A percentile compares a stretch with the other conserved stretches of the same genome.
These are phyloP conservation scores for Brachionus asplanchnoidis DNA, from an alignment of 1,140 invertebrate species.

Conservation along the genomic window DNA sequence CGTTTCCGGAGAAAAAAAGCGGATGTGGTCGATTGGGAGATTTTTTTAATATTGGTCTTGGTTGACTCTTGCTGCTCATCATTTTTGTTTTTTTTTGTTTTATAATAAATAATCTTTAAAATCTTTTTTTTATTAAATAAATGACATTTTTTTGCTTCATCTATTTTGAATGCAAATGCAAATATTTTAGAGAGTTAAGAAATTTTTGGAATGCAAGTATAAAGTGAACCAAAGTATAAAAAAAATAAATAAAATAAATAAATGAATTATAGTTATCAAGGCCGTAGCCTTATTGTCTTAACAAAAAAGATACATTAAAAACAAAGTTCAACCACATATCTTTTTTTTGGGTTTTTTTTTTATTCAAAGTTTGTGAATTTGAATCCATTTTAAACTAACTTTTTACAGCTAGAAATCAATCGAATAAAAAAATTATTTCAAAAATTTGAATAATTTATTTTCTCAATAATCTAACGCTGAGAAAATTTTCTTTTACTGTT, in stretches of 20 bases:
- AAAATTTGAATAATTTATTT: slow-evolving; percentile 40
- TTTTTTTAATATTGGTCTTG: slow-evolving; percentile 11
- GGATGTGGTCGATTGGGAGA: not conserved
- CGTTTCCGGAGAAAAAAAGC: slow-evolving; percentile 21
- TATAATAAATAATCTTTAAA: not conserved
- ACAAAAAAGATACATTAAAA: not conserved
- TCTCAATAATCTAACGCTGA: not conserved
- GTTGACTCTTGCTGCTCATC: slow-evolving; percentile 24
- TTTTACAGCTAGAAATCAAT: slow-evolving; percentile 23
- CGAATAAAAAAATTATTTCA: not conserved
- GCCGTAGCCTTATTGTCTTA: not conserved
- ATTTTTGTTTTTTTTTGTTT: not conserved
- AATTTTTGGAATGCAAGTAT: not conserved
- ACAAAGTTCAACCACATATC: not conserved
- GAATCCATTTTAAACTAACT: not conserved
- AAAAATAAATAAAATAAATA: not conserved
- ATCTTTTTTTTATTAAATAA: not conserved
- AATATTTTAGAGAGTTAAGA: not conserved
- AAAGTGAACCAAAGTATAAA: not conserved
- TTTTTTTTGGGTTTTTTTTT: not conserved
- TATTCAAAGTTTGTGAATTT: not conserved
- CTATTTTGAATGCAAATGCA: slow-evolving; percentile 1
- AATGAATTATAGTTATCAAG: not conserved
- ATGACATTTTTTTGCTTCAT: slow-evolving; percentile 5
- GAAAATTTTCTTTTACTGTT: not conserved